Evolutionary conservation across 2,797 vertebrate species (phyloP), one percentile per base, ranked within the genome.

Genomic region (Epinephelus awoara): DNA sequence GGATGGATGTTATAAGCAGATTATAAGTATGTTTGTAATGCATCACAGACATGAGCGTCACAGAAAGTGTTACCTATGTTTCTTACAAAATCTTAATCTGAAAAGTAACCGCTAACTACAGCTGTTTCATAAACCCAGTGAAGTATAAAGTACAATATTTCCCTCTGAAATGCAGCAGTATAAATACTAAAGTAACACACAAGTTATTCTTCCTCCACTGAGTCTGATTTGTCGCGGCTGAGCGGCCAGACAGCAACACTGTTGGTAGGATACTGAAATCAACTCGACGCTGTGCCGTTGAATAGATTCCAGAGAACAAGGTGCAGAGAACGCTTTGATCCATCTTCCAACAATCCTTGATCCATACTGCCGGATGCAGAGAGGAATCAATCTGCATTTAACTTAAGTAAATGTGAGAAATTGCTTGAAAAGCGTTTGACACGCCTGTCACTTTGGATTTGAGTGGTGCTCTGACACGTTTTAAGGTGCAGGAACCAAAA

Each of bases 321-420:
- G 58, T 61, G 21, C 50, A 49, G 19, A 23, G 57, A 62, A 59
- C 34, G 1, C 49, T 77, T 71, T 75, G 73, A 89, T 80, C 55
- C 13, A 5, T 55, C 61, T 18, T 73, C 51, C 62, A 47, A 55
- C 68, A 19, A 1, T 54, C 51, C 44, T 57, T 42, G 12, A 69
- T 57, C 84, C 46, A 51, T 21, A 58, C 67, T 7, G 29, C 29
- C 6, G 34, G 17, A 29, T 8, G 72, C 7, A 12, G 29, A 56
- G 64, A 77, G 55, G 56, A 85, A 82, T 84, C 80, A 72, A 40
- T 84, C 74, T 81, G 63, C 52, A 55, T 79, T 79, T 58, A 58
- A 74, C 50, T 79, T 44, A 12, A 73, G 69, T 62, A 63, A 81
- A 77, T 57, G 69, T 49, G 55, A 83, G 67, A 57, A 15, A 19